Conservation (phyloP, 2,797 vertebrate genomes). For the Hippoglossus hippoglossus region DNA sequence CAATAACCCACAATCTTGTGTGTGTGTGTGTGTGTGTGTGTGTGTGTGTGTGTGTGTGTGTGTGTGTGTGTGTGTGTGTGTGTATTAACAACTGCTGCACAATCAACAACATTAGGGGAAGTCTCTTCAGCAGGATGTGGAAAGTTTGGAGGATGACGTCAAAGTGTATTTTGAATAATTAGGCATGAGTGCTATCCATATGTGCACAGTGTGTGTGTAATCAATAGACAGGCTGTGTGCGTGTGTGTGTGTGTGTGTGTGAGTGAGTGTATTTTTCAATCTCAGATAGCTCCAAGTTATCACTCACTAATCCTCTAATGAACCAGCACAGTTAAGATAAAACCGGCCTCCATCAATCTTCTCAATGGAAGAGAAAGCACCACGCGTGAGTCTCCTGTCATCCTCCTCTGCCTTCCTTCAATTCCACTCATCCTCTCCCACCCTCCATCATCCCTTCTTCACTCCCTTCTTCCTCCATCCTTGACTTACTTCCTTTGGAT, state of each 20-base stretch:
- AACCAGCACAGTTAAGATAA: conserved; percentile 70
- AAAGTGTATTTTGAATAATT: conserved; percentile 25
- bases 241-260: conserved; percentile 19
- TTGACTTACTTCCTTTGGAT: not conserved
- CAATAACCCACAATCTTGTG: conserved; percentile 34
- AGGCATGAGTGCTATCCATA: conserved; percentile 10
- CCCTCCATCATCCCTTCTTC: conserved; percentile 8
- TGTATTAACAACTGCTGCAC: conserved; percentile 28
- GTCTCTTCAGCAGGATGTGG: conserved; percentile 15
- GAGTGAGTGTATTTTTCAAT: conserved; percentile 59
- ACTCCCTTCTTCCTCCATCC: conserved; percentile 8
- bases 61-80: not conserved
- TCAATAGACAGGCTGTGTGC: not conserved
- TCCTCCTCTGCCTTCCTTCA: conserved; percentile 30
- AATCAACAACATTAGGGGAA: conserved; percentile 30
- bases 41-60: conserved; percentile 1
- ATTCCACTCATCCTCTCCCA: conserved; percentile 2
- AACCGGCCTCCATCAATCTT: conserved; percentile 59
- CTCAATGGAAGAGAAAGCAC: conserved; percentile 50
- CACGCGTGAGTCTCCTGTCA: conserved; percentile 15
- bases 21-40: conserved; percentile 1
- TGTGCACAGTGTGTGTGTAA: conserved; percentile 4
- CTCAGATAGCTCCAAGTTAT: conserved; percentile 69
- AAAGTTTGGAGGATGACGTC: conserved; percentile 36
- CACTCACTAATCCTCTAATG: conserved; percentile 75